Evolutionary conservation across 2,888 invertebrate genomes (phyloP), one percentile per base, ranked within the genome.

Genomic region (Perizoma affinitatum): DNA sequence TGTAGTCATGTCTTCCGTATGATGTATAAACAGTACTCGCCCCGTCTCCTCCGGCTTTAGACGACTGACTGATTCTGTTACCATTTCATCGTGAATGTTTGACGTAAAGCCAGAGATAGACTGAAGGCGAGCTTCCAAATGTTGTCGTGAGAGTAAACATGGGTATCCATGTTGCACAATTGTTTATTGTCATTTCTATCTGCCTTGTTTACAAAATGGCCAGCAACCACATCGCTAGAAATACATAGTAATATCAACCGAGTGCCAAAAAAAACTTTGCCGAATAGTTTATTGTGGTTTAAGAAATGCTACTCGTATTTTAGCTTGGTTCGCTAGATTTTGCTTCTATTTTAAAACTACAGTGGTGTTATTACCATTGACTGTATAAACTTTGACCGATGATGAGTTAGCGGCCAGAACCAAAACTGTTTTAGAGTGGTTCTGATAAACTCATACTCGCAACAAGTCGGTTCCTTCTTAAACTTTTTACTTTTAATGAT

Each of bases 1-100:
- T 84, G 72, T 84, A 81, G 79, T 81, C 76, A 81, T 74, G 89
- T 90, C 88, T 90, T 90, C 88, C 88, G 86, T 78, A 66, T 78
- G 78, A 75, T 73, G 72, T 77, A 73, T 76, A 71, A 68, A 67
- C 70, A 67, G 64, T 65, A 65, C 63, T 66, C 66, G 66, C 62
- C 64, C 55, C 63, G 63, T 70, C 68, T 72, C 65, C 73, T 69
- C 72, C 65, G 47, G 49, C 38, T 66, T 65, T 70, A 68, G 70
- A 73, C 65, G 56, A 71, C 73, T 72, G 76, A 77, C 76, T 78
- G 76, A 78, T 73, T 71, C 69, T 74, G 63, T 75, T 68, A 72
- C 71, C 67, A 58, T 64, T 61, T 56, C 56, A 54, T 52, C 52
- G 40, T 60, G 54, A 65, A 74, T 73, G 69, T 71, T 62, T 72